These are phyloP conservation scores for Cosmia trapezina DNA, from an alignment of 2,888 invertebrate genomes.

Conservation along the genomic window DNA sequence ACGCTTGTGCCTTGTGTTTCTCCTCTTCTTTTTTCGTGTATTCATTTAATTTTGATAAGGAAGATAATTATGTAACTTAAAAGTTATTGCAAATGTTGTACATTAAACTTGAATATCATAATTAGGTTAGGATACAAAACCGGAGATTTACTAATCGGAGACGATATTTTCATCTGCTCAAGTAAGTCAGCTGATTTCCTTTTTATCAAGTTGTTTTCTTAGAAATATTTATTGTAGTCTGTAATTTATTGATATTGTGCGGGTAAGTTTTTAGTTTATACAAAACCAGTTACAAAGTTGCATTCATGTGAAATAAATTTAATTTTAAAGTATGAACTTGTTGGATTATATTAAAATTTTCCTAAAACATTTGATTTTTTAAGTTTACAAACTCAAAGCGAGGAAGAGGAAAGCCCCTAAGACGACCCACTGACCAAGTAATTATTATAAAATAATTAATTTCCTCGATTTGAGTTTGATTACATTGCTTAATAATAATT, in stretches of 20 bases:
- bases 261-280: not conserved
- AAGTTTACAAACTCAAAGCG: not conserved
- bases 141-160: slow-evolving; percentile 23
- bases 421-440: too few relatives aligned
- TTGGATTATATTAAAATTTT: not conserved
- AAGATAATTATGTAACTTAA: slow-evolving; percentile 54
- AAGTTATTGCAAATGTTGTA: slow-evolving; percentile 22
- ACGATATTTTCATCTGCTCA: slow-evolving; percentile 26
- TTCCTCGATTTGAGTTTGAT: not conserved
- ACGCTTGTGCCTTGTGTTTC: not conserved
- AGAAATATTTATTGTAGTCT: not conserved
- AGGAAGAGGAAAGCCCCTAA: too few relatives aligned
- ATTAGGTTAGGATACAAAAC: slow-evolving; percentile 18
- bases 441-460: not conserved
- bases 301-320: too few relatives aligned
- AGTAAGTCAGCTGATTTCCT: slow-evolving; percentile 64
- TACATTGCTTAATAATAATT: not conserved
- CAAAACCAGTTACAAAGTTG: not conserved
- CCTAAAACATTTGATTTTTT: not conserved
- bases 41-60: slow-evolving; percentile 51
- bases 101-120: slow-evolving; percentile 26
- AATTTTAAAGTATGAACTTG: not conserved
- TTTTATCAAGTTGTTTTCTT: slow-evolving; percentile 52
- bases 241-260: not conserved
- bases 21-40: slow-evolving; percentile 40